Conservation (phyloP, 2,888 invertebrate species). For the Hydriomena furcata region DNA sequence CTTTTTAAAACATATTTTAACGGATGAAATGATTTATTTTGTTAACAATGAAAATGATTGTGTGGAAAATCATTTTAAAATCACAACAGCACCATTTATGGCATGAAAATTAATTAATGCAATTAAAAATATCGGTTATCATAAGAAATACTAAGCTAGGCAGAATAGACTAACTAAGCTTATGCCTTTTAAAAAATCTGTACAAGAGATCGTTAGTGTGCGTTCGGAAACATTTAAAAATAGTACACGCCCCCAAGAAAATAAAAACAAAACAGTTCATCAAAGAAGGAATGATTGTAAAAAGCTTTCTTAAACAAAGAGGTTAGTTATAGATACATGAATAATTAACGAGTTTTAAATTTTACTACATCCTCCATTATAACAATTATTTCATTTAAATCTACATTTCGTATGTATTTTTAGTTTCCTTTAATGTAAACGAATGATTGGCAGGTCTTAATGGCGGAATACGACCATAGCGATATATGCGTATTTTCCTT, state of each 20-base stretch:
- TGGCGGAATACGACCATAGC: constrained; percentile 48
- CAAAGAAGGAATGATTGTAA: constrained; percentile 46
- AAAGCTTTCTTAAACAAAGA: constrained; percentile 30
- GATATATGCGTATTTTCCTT: constrained; percentile 26
- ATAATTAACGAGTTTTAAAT: constrained; percentile 78
- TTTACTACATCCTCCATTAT: constrained; percentile 75
- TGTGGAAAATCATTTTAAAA: constrained; percentile 61
- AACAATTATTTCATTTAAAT: constrained; percentile 71
- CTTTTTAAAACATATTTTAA: constrained; percentile 55
- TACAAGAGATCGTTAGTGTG: constrained; percentile 62
- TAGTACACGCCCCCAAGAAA: constrained; percentile 29
- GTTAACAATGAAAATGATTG: constrained; percentile 46
- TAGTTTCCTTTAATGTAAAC: constrained; percentile 53
- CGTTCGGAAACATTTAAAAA: constrained; percentile 50
- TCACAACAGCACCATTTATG: constrained; percentile 68
- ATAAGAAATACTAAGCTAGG: constrained; percentile 33
- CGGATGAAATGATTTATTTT: constrained; percentile 34
- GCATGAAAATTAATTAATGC: constrained; percentile 34
- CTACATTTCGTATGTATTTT: constrained; percentile 67
- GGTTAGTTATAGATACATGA: constrained; percentile 47
- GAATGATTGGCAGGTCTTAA: constrained; percentile 74
- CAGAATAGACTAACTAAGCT: constrained; percentile 47
- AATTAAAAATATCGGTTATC: constrained; percentile 32
- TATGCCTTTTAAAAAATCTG: constrained; percentile 44
- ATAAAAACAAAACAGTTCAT: constrained; percentile 34